These are phyloP conservation scores for Plutomurus gul DNA, from an alignment of 1,140 invertebrate species.

Conservation along the genomic window DNA sequence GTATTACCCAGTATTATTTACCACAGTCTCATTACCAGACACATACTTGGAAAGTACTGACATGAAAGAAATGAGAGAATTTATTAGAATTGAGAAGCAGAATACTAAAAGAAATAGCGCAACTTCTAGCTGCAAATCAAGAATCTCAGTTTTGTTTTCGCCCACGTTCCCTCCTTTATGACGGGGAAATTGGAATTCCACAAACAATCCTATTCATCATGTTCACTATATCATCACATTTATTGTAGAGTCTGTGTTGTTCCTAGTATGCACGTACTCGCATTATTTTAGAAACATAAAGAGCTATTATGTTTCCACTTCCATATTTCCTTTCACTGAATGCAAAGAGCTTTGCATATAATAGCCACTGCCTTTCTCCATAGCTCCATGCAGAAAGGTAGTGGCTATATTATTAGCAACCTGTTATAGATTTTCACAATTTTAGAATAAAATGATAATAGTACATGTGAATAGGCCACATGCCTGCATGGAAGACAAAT, in stretches of 20 bases:
- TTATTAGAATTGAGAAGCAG: no score
- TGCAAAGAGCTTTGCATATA: background rate
- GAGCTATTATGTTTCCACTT: background rate
- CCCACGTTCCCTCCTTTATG: background rate
- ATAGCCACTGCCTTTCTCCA: background rate
- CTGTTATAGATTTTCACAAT: background rate
- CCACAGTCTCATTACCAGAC: no score
- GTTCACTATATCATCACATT: background rate
- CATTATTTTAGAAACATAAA: background rate
- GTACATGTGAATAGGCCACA: background rate
- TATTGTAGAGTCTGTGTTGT: background rate
- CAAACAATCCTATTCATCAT: background rate
- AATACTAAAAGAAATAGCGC: no score
- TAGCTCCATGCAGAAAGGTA: background rate
- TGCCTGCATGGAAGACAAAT: background rate
- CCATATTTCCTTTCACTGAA: background rate
- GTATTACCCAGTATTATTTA: no score
- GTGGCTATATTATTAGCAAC: background rate
- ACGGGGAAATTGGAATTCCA: constrained; percentile 15
- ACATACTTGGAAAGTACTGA: no score
- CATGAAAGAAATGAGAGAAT: no score
- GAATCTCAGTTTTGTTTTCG: background rate
- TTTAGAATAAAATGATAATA: background rate
- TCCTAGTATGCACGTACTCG: background rate
- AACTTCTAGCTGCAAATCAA: no score